Base-by-base conservation (phyloP, 2,797 vertebrate genomes). In the Danio jaintianensis region DNA sequence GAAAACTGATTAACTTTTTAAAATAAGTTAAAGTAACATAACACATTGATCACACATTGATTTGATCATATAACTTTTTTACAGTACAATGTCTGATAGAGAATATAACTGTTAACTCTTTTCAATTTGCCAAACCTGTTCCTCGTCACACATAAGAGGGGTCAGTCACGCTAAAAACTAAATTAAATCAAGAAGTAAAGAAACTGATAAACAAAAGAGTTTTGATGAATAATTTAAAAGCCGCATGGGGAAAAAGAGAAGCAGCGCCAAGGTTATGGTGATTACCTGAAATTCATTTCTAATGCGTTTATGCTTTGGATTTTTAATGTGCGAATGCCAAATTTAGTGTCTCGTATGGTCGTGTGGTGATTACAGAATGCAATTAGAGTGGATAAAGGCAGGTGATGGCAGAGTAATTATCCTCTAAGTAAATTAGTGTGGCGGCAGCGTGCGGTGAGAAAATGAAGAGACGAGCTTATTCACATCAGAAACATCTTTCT, bases 51-150 rank as follows among this genome's bases (percentile, higher is more conserved):
- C 29, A 29, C 29, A 29, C 29, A 29, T 29, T 29, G 29, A 1
- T 29, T 29, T 29, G 29, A 29, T 29, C 29, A 29, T 29, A 3
- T 29, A 3, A 29, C 1, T 3, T 29, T n/a, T 29, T 29, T 29
- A 29, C 29, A 29, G 29, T 29, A 29, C 29, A 29, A 29, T 3
- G 29, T 29, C 29, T 1, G 29, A 3, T 29, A 29, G 29, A 29
- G 29, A 29, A 29, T 29, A 29, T 29, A 1, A 29, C 47, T 16
- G 56, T 56, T 55, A 43, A 83, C 75, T 83, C 58, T 78, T 70
- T 87, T 89, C 86, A 84, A 86, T 87, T 85, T 84, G 83, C 81
- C 86, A 81, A 78, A 83, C 82, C 61, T 71, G 63, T 66, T 77
- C 38, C 73, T 81, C 42, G 72, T 71, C 82, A 50, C 53, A 63